A percentile compares a stretch with the other conserved stretches of the same genome.
Evolutionary conservation across 1,140 invertebrate genomes (phyloP).

Genomic region (Danaus plexippus): DNA sequence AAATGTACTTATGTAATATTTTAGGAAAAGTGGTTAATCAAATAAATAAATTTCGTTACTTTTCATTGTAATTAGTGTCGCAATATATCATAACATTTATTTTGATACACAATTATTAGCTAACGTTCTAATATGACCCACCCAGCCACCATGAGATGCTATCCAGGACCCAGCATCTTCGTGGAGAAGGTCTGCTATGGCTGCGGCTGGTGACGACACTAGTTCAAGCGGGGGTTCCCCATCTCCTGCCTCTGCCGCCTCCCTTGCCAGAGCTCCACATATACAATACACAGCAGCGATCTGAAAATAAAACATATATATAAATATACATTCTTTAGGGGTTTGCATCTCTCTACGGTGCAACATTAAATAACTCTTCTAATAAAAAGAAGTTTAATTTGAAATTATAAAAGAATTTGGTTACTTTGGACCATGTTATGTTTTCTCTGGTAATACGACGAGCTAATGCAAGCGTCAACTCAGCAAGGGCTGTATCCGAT

Average conservation of each 20-base stretch:
- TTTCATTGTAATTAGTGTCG: not conserved
- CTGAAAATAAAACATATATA: slow-evolving; percentile 27
- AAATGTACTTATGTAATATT: no score
- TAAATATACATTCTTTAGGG: no score
- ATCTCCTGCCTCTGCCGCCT: slow-evolving; percentile 54
- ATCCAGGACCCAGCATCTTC: slow-evolving; percentile 66
- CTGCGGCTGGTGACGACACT: slow-evolving; percentile 60
- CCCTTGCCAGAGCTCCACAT: slow-evolving; percentile 59
- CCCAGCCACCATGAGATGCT: slow-evolving; percentile 65
- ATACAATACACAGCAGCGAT: slow-evolving; percentile 68
- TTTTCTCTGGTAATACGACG: slow-evolving; percentile 63
- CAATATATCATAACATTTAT: slow-evolving; percentile 4
- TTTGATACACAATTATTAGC: not conserved
- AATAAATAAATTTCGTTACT: slow-evolving; percentile 1
- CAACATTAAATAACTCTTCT: no score
- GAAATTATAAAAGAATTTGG: no score
- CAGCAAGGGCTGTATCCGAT: slow-evolving; percentile 56
- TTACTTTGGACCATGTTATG: slow-evolving; percentile 69
- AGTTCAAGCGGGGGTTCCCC: slow-evolving; percentile 54
- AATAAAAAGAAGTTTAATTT: no score
- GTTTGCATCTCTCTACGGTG: no score
- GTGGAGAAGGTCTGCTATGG: slow-evolving; percentile 59
- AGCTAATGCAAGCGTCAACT: slow-evolving; percentile 60
- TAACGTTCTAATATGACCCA: slow-evolving; percentile 20
- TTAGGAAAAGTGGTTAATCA: not conserved